These are phyloP conservation scores for Procambarus virginalis DNA, from an alignment of 1,140 invertebrate species.

Conservation along the genomic window DNA sequence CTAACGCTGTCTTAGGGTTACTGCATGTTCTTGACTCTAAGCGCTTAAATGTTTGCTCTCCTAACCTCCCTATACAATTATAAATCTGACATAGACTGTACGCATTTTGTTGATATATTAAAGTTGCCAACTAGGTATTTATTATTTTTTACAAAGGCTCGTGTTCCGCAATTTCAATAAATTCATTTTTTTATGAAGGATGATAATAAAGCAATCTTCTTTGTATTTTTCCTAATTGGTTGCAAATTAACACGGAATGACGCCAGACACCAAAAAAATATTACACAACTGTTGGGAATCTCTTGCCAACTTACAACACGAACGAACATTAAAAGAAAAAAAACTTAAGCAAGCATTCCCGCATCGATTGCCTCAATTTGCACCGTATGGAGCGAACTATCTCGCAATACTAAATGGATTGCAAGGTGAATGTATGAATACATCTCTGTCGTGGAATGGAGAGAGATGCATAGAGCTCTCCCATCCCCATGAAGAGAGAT, in stretches of 20 bases:
- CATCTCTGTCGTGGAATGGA: constrained; percentile 20
- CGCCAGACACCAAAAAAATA: no score
- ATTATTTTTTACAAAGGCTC: not conserved
- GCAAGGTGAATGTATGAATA: constrained; percentile 37
- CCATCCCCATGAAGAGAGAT: not conserved
- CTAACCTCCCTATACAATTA: not conserved
- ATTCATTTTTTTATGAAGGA: not conserved
- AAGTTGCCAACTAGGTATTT: not conserved
- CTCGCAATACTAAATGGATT: constrained; percentile 25
- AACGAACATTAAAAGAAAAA: no score
- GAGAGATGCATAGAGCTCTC: not conserved
- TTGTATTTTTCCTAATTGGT: no score
- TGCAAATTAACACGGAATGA: no score
- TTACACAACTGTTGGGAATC: no score
- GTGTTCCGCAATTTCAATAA: not conserved
- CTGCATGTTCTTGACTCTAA: constrained; percentile 8
- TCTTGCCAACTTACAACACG: no score
- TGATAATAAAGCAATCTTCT: not conserved
- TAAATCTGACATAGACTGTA: not conserved
- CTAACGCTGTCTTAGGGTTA: not conserved
- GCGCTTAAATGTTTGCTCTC: not conserved
- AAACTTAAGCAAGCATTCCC: not conserved
- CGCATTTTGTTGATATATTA: not conserved
- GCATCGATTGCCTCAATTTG: constrained; percentile 15
- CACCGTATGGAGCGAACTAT: not conserved